Conservation (phyloP, 2,888 invertebrate genomes). For the Pemphredon lugubris region DNA sequence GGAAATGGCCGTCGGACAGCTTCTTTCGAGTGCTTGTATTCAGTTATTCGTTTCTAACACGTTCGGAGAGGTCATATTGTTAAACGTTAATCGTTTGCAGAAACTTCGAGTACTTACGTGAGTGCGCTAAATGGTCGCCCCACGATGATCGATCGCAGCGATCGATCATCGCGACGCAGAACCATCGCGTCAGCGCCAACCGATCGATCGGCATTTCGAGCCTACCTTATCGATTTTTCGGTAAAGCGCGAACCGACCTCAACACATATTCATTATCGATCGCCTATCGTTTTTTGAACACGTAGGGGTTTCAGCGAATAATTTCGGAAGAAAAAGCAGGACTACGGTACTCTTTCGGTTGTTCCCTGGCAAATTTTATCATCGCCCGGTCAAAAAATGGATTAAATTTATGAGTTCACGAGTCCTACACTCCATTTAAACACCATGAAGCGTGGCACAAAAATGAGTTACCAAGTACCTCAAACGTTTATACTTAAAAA, state of each 20-base stretch:
- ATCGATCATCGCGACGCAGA: constrained; percentile 52
- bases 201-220: constrained; percentile 54
- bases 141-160: constrained; percentile 49
- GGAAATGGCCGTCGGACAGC: constrained; percentile 46
- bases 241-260: constrained; percentile 32
- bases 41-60: constrained; percentile 57
- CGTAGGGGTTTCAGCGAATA: neutral
- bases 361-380: neutral
- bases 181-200: constrained; percentile 32
- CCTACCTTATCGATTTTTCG: constrained; percentile 60
- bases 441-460: no score
- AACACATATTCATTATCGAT: constrained; percentile 16
- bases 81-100: constrained; percentile 53
- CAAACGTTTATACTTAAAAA: no score
- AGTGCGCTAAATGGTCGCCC: constrained; percentile 36
- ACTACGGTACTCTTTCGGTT: constrained; percentile 36
- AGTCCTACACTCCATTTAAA: no score
- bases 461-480: no score
- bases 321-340: constrained; percentile 10
- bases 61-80: constrained; percentile 46
- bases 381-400: no score
- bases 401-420: no score
- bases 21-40: constrained; percentile 54
- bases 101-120: constrained; percentile 63
- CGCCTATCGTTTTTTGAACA: constrained; percentile 11